Evolutionary conservation across 2,797 vertebrate genomes (phyloP), one percentile per base, ranked within the genome.

Genomic region (Enteromius fasciolatus): DNA sequence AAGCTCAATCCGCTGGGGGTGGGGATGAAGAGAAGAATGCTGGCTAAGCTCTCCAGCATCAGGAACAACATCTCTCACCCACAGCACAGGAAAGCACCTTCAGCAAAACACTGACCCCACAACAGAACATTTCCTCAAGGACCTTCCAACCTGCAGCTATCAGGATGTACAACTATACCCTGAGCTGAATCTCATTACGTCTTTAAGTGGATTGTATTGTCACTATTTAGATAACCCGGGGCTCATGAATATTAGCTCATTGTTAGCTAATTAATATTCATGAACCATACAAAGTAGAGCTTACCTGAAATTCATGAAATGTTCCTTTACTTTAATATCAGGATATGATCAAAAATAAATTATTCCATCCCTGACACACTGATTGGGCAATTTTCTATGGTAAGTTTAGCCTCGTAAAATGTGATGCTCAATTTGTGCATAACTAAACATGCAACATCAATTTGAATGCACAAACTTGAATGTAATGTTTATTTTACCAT

Each of bases 11-110:
- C 20, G 20, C 63, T 69, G 23, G 18, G 50, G 41, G 39, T 11
- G 73, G 14, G 11, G 54, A 63, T 44, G 46, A 54, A 50, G 33
- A 70, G 72, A 25, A 44, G 64, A 76, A 52, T 76, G 64, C 78
- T 54, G 78, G 78, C 48, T 81, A 64, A 77, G 73, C 73, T 81
- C 44, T 81, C 44, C 23, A 57, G 54, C 75, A 54, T 63, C 64
- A 76, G 59, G 36, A 63, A 20, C 72, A 80, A 78, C 72, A 80
- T 80, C 57, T 64, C 54, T 75, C 23, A 70, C 63, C 39, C 70
- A 70, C 64, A 64, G 63, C 52, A 54, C 20, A 75, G 52, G 52
- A 57, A 75, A 39, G 50, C 72, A 75, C 73, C 33, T 75, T 75
- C 73, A 59, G 52, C n/a, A 75, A 75, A 75, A 75, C 73, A 59